Base-by-base conservation (phyloP, 2,113 vertebrate genomes). In the Poeciliopsis prolifica region DNA sequence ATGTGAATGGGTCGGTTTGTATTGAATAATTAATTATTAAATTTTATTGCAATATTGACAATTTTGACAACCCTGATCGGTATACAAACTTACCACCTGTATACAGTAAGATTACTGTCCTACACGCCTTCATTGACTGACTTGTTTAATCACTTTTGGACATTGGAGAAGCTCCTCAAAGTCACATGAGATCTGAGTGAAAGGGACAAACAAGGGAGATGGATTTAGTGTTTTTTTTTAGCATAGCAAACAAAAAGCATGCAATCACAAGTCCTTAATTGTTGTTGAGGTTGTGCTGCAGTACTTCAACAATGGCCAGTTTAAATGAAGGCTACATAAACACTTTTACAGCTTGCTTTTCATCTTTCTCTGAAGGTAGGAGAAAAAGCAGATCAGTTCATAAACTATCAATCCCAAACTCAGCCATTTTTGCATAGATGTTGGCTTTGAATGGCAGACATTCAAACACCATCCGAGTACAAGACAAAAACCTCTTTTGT, bases 321-420 rank as follows among this genome's bases (percentile, higher is more conserved):
- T 58, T 58, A 58, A 58, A 58, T 58, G 51, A 58, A 9, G 51
- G 24, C 51, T n/a, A 58, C 51, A 58, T n/a, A 24, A 24, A 58
- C 51, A 58, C 51, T 58, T 58, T 58, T 58, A 11, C 24, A 58
- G 9, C 51, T 58, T 58, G 51, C 24, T 58, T 58, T 58, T 58
- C 51, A 58, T 58, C 51, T 58, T 58, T 22, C 24, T 58, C n/a
- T 58, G 5, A 58, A 48, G 17, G 51, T 24, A n/a, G 51, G 19
- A n/a, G 51, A n/a, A 58, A n/a, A 58, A 58, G 51, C 51, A n/a
- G 51, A 58, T 58, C 51, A 58, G 51, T 58, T 58, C 51, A 58
- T 58, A 58, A 58, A 54, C 48, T 19, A 54, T 54, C 48, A 54
- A 58, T 58, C 22, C 51, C 24, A 11, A 58, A 58, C 51, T 58